Base-by-base conservation (phyloP, 2,888 invertebrate genomes). In the Reticulitermes lucifugus region DNA sequence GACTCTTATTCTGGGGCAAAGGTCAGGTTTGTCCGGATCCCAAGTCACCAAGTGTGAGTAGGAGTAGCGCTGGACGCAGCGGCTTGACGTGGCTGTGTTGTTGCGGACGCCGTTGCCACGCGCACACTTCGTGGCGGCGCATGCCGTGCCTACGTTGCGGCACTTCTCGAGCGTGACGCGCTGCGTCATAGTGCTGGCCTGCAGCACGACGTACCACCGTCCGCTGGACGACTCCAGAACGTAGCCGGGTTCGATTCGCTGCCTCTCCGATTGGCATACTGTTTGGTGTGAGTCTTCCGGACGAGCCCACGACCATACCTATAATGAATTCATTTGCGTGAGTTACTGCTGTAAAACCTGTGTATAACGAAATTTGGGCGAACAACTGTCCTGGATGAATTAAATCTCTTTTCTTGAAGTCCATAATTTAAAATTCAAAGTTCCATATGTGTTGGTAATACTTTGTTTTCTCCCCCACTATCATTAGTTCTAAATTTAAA, bases 131-230 rank as follows among this genome's bases (percentile, higher is more conserved):
- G 75, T 55, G 35, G 83, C 73, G 60, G 86, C 43, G 80, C 88
- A 88, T 3, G 87, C 79, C 55, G 85, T 86, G 35, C 86, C 87
- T 21, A 85, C 85, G 14, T 73, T 77, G 6, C 84, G 79, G 87
- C 89, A 89, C 25, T 88, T 86, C 85, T 89, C 89, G 18, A 89
- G 86, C 29, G 88, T 85, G 14, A 89, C 88, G 43, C 88, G 87
- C 86, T 89, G 89, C 5, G 86, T 85, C 70, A 89, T 87, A 35
- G 83, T 59, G 6, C 84, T 85, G 22, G 88, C 88, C 82, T 89
- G 89, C 43, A 89, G 86, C 60, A 89, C 88, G 25, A 89, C 88
- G 35, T 88, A 88, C 89, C 89, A 89, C 43, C 88, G 88, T 4
- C 89, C 89, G 29, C 75, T 77, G 41, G 85, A 84, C n/a, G 87